These are phyloP conservation scores for Periophthalmus modestus DNA, from an alignment of 2,113 vertebrate species.

Conservation along the genomic window DNA sequence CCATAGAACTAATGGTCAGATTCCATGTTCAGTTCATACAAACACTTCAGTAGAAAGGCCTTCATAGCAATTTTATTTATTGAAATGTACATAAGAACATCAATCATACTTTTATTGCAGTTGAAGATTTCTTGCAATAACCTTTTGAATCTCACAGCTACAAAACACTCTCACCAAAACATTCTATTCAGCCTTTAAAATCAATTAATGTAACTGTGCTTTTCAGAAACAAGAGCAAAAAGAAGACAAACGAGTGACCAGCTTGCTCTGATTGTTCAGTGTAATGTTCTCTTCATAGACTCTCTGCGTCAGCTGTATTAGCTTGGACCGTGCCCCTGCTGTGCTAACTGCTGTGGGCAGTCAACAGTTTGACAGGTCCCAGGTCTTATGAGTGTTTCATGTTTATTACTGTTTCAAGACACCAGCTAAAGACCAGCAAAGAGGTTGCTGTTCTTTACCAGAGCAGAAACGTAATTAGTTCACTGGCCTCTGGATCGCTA, in stretches of 20 bases:
- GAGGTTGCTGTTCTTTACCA: background rate
- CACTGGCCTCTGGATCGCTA: too few species aligned
- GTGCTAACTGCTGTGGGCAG: background rate
- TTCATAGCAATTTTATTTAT: too few species aligned
- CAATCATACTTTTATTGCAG: too few species aligned
- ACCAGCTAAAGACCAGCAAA: background rate
- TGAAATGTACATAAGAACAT: too few species aligned
- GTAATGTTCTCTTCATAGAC: background rate
- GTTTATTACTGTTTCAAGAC: background rate
- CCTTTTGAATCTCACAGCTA: too few species aligned
- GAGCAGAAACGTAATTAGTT: background rate
- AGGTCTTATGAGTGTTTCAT: background rate
- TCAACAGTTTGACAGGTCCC: background rate
- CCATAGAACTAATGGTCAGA: too few species aligned
- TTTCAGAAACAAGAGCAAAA: background rate
- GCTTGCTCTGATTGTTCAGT: background rate
- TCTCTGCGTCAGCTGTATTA: background rate
- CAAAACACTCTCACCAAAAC: too few species aligned
- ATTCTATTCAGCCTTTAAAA: background rate
- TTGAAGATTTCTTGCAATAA: too few species aligned
- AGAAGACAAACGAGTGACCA: background rate
- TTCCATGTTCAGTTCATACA: too few species aligned
- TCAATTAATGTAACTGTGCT: background rate
- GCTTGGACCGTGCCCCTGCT: background rate
- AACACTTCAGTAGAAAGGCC: too few species aligned